Evolutionary conservation across 2,797 vertebrate species (phyloP), one percentile per base, ranked within the genome.

Genomic region (Acanthurus tractus): DNA sequence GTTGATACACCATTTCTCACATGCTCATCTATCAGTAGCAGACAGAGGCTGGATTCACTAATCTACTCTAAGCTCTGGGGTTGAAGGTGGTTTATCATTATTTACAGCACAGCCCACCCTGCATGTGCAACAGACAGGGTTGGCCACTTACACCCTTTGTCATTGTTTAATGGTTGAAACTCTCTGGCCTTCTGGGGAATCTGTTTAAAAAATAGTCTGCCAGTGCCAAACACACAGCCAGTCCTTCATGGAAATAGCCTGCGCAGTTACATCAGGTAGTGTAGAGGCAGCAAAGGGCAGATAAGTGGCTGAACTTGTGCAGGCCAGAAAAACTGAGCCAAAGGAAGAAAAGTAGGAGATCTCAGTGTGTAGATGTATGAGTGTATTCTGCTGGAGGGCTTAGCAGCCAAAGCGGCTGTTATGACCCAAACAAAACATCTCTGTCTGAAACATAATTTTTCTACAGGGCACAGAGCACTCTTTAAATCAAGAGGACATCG

Each of bases 391-490:
- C 49, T 25, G 57, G 61, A 75, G 48, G 42, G 50, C 63, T 75
- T 50, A 46, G 59, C 69, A 69, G 85, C 80, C 78, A 82, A 68
- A 76, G 34, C 2, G 9, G 34, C 74, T 50, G 36, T 73, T 82
- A 44, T 62, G 73, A 84, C 80, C 85, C 84, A 90, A 89, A 91
- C 85, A 85, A 87, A 90, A 89, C 70, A 70, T 81, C 82, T 83
- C 70, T 54, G 65, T 70, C 81, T 89, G 75, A 84, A 85, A 85
- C 78, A 81, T 80, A 50, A 88, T 85, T 88, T 90, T 85, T 79
- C 65, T 64, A 77, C 86, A 82, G 82, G 85, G 85, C 86, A 90
- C 67, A 70, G 69, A 79, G 74, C 58, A 29, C 72, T 73, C 72
- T 78, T 67, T 91, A 86, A 91, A 93, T 93, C 91, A 91, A 58